Base-by-base conservation (phyloP, 2,797 vertebrate species). In the Malurus splendens region DNA sequence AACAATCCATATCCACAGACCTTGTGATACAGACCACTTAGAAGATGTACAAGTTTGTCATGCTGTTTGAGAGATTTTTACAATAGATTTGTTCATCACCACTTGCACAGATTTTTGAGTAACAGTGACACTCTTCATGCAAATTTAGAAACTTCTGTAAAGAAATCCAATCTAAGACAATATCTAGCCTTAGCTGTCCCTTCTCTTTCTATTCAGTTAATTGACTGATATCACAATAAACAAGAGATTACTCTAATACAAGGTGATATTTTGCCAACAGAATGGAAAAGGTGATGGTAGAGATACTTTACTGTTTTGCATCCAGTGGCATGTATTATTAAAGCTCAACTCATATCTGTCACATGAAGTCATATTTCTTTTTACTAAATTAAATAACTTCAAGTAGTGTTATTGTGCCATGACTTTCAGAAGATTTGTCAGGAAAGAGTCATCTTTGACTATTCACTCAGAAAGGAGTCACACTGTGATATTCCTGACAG, bases 361-460 rank as follows among this genome's bases (percentile, higher is more conserved):
- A 75, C 55, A 72, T 14, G 4, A 82, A 89, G 27, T 66, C 27
- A 23, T 41, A 73, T 70, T 75, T 67, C 75, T 74, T 90, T 92
- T 68, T 45, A 87, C 86, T 87, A 86, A 90, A 72, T 81, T 55
- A 90, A 90, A 81, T 89, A 81, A 79, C 60, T 75, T 78, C 59
- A 73, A 75, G 65, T 41, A 89, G 19, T 38, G 17, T 68, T 84
- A 67, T 5, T 82, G 30, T 76, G 57, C 50, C 23, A 33, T 44
- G 48, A 48, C 52, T 81, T 89, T 87, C 73, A 89, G 65, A 66
- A 56, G 20, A 85, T 75, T 73, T 59, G 52, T 86, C 71, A 86
- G 82, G 62, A 62, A 85, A 68, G 72, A 88, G 41, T 14, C 54
- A 87, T 86, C 56, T 91, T 73, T 78, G 73, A 89, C 73, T 72